Conservation (phyloP, 2,113 vertebrate genomes). For the Illadopsis cleaveri region DNA sequence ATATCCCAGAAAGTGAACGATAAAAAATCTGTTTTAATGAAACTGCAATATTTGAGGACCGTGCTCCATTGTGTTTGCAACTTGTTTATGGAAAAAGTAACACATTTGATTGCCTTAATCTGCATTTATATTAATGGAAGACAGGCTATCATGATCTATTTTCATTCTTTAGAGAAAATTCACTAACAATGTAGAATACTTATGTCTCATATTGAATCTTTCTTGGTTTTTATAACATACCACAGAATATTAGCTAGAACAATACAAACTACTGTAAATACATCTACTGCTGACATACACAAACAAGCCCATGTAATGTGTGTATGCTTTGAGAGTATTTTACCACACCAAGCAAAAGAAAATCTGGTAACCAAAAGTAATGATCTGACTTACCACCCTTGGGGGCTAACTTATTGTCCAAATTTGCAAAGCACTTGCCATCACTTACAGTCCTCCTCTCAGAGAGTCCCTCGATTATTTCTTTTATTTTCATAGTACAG, state of each 20-base stretch:
- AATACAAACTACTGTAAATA: not conserved
- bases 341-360: not conserved
- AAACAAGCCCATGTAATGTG: not conserved
- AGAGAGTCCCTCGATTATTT: not conserved
- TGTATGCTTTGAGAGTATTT: not conserved
- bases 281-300: not conserved
- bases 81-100: not conserved
- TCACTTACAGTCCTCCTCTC: not conserved
- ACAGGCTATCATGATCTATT: not conserved
- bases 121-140: conserved; percentile 29
- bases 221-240: not conserved
- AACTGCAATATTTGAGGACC: not conserved
- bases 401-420: not conserved
- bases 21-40: not conserved
- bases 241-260: not conserved
- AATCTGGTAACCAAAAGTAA: not conserved
- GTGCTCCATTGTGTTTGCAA: not conserved
- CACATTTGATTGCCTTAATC: conserved; percentile 10
- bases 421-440: not conserved
- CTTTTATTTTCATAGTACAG: not conserved
- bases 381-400: not conserved
- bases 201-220: not conserved
- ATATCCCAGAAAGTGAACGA: not conserved
- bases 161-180: conserved; percentile 19
- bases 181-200: not conserved